Evolutionary conservation across 2,888 invertebrate species (phyloP).

Genomic region (Caradrina clavipalpis): DNA sequence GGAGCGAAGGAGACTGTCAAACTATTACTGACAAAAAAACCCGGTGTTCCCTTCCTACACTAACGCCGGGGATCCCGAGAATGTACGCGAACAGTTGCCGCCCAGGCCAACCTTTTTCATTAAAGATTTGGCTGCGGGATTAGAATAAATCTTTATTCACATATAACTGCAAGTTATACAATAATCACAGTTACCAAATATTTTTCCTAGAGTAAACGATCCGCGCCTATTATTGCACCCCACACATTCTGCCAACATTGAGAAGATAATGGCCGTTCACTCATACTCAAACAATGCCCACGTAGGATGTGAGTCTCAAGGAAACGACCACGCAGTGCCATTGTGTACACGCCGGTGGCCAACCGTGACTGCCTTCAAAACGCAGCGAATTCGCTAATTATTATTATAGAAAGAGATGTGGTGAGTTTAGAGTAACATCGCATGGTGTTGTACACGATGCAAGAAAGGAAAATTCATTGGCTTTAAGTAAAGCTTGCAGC

Average conservation of each 20-base stretch:
- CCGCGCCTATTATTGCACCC: constrained; percentile 19
- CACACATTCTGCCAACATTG: constrained; percentile 35
- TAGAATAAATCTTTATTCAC: background rate
- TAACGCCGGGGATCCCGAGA: too few relatives aligned
- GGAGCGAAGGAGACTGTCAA: too few relatives aligned
- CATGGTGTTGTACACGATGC: background rate
- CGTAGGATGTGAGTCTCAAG: constrained; percentile 61
- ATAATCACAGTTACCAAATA: constrained; percentile 2
- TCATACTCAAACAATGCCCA: constrained; percentile 49
- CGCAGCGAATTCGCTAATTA: constrained; percentile 41
- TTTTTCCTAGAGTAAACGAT: background rate
- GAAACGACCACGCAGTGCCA: constrained; percentile 54
- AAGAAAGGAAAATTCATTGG: background rate
- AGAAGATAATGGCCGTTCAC: constrained; percentile 57
- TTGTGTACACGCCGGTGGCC: constrained; percentile 53
- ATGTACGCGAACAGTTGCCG: background rate
- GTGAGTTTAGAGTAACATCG: constrained; percentile 6
- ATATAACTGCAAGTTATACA: background rate
- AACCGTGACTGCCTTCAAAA: constrained; percentile 56
- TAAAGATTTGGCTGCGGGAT: background rate
- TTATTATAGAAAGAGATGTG: constrained; percentile 29
- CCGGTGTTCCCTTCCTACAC: too few relatives aligned
- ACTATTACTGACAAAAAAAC: too few relatives aligned
- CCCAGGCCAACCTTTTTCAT: background rate
- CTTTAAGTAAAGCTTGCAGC: too few relatives aligned